A percentile compares a stretch with the other conserved stretches of the same genome.
Conservation (phyloP, 1,140 invertebrate genomes). For the Eupristina koningsbergeri region DNA sequence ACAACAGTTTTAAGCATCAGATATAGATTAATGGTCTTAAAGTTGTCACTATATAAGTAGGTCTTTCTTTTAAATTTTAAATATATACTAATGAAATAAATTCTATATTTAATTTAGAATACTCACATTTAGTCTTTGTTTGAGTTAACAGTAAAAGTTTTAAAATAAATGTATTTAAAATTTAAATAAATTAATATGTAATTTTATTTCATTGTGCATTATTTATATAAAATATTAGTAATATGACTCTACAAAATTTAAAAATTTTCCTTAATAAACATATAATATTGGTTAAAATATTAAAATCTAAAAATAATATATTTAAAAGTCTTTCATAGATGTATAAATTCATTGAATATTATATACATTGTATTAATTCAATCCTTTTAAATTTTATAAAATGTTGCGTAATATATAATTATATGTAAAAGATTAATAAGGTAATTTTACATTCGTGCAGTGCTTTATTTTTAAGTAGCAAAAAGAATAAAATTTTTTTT, state of each 20-base stretch:
- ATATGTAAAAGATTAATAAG: background rate
- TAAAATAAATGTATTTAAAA: too few relatives aligned
- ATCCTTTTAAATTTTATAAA: background rate
- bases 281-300: too few relatives aligned
- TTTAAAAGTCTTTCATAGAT: background rate
- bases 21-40: slow-evolving; percentile 19
- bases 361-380: background rate
- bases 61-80: background rate
- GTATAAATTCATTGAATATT: background rate
- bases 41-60: background rate
- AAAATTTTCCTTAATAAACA: background rate
- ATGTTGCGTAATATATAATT: background rate
- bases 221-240: too few relatives aligned
- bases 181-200: too few relatives aligned
- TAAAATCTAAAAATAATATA: too few relatives aligned
- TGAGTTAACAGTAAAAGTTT: background rate
- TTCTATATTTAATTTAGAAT: background rate
- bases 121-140: background rate
- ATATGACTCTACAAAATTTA: background rate
- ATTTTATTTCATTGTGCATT: too few relatives aligned
- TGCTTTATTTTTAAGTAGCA: background rate
- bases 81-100: background rate
- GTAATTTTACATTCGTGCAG: background rate
- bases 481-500: background rate
- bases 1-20: slow-evolving; percentile 3